A percentile compares a stretch with the other conserved stretches of the same genome.
Conservation (phyloP, 2,888 invertebrate genomes). For the Lordiphosa fenestrarum region DNA sequence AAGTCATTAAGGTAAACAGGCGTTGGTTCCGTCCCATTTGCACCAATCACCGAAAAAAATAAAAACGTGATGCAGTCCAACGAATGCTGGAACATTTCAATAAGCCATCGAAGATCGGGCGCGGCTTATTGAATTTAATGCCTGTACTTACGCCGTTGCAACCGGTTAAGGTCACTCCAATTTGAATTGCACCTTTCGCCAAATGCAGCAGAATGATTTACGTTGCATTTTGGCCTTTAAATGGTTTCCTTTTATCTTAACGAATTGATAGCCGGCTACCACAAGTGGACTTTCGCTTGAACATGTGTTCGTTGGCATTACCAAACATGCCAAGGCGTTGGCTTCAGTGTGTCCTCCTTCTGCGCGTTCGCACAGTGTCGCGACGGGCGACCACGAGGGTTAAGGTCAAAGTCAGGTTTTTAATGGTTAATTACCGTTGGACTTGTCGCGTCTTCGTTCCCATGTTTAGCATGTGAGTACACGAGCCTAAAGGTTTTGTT, state of each 20-base stretch:
- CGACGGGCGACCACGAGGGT: slow-evolving; percentile 50
- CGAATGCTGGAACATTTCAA: slow-evolving; percentile 38
- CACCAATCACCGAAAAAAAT: slow-evolving; percentile 52
- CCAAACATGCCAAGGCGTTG: slow-evolving; percentile 57
- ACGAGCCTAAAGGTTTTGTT: slow-evolving; percentile 17
- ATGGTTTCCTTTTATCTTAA: slow-evolving; percentile 46
- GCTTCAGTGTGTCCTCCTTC: not conserved
- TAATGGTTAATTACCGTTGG: slow-evolving; percentile 62
- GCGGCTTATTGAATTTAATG: slow-evolving; percentile 38
- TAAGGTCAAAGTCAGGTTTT: slow-evolving; percentile 76
- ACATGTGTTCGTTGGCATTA: slow-evolving; percentile 31
- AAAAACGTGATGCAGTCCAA: slow-evolving; percentile 39
- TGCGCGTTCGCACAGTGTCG: slow-evolving; percentile 15
- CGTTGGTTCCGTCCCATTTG: slow-evolving; percentile 41
- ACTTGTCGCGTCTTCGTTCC: slow-evolving; percentile 38
- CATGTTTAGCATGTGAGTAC: slow-evolving; percentile 44
- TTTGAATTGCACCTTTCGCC: slow-evolving; percentile 58
- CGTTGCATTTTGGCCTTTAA: slow-evolving; percentile 43
- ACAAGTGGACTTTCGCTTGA: slow-evolving; percentile 29
- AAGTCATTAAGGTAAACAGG: slow-evolving; percentile 49
- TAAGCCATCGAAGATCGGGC: slow-evolving; percentile 20
- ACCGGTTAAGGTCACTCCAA: slow-evolving; percentile 54
- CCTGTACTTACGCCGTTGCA: slow-evolving; percentile 23
- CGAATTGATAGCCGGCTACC: slow-evolving; percentile 31
- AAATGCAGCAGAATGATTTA: slow-evolving; percentile 57